Percentiles rank a stretch among this genome's conserved stretches.
These are phyloP conservation scores for Peromyscus californicus DNA, from an alignment of 2,113 vertebrate species.

Conservation along the genomic window DNA sequence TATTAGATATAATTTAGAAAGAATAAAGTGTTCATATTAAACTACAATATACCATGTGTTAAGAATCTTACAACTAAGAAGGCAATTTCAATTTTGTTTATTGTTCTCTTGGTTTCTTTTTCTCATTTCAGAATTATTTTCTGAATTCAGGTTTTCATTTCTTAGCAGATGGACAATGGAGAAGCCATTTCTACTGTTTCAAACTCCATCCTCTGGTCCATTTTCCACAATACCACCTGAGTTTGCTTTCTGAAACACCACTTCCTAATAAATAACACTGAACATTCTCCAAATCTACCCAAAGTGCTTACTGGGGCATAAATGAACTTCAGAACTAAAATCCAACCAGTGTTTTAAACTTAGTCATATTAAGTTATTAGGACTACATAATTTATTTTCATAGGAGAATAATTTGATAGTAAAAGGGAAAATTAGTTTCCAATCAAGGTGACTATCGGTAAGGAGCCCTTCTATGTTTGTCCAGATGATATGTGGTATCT, in stretches of 20 bases:
- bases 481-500: neutral
- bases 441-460: neutral
- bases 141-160: neutral
- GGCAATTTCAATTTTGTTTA: neutral
- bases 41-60: neutral
- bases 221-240: neutral
- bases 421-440: neutral
- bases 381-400: neutral
- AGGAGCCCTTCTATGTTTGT: neutral
- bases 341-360: neutral
- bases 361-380: neutral
- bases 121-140: neutral
- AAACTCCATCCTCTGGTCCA: neutral
- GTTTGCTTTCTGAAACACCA: neutral
- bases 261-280: neutral
- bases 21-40: conserved; percentile 7
- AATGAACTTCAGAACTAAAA: neutral
- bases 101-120: neutral
- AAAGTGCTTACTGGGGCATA: neutral
- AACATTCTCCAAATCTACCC: neutral
- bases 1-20: neutral
- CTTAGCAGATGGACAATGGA: neutral
- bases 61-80: neutral
- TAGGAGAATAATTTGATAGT: neutral
- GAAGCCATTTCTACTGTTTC: neutral